These are phyloP conservation scores for Harpagifer antarcticus DNA, from an alignment of 2,797 vertebrate genomes.

Conservation along the genomic window DNA sequence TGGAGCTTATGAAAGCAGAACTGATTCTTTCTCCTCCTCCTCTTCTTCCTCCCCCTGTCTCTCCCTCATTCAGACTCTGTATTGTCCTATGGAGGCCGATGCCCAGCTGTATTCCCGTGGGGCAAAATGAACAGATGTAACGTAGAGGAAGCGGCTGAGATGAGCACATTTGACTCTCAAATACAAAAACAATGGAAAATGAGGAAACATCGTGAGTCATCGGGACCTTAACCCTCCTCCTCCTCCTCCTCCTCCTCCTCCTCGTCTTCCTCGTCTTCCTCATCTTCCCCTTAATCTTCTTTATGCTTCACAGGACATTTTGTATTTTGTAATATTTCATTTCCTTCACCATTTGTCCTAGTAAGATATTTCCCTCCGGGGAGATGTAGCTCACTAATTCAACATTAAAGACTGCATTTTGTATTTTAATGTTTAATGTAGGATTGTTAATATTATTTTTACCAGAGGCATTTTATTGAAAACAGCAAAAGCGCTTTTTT, in stretches of 20 bases:
- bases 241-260: not conserved
- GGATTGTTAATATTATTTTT: conserved; percentile 45
- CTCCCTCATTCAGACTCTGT: conserved; percentile 31
- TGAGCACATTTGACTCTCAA: conserved; percentile 64
- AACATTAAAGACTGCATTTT: conserved; percentile 10
- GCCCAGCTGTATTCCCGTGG: conserved; percentile 83
- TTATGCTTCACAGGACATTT: conserved; percentile 39
- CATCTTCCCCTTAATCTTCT: conserved; percentile 1
- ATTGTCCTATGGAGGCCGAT: conserved; percentile 74
- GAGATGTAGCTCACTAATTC: conserved; percentile 18
- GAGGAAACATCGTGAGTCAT: conserved; percentile 58
- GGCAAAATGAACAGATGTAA: conserved; percentile 80
- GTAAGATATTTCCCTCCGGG: conserved; percentile 8
- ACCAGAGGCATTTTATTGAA: conserved; percentile 6
- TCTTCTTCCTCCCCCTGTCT: conserved; percentile 19
- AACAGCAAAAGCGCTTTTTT: not conserved
- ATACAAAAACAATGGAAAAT: conserved; percentile 25
- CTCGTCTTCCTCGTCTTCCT: too few relatives aligned
- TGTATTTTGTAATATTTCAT: conserved; percentile 36
- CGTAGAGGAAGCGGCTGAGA: conserved; percentile 63
- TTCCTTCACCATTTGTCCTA: conserved; percentile 31
- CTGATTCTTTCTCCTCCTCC: conserved; percentile 31
- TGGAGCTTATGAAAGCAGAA: conserved; percentile 74
- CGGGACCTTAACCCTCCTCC: not conserved
- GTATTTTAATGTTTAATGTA: conserved; percentile 33